These are phyloP conservation scores for Ophiothrix spiculata DNA, from an alignment of 35 echinoderm and acorn worm genomes.

Conservation along the genomic window DNA sequence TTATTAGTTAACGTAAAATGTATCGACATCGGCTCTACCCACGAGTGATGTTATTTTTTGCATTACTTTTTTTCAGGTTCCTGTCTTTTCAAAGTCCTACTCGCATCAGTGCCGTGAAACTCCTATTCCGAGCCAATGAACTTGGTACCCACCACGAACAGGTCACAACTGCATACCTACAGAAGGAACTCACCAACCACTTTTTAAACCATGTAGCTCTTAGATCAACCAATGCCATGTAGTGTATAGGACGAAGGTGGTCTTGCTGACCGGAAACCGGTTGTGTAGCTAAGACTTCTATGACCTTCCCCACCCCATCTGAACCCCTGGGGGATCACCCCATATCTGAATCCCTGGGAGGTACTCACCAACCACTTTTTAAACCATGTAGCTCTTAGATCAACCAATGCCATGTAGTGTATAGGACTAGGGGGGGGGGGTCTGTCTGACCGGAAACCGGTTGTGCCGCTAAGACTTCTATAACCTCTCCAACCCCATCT, in stretches of 20 bases:
- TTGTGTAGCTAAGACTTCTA: slow-evolving; percentile 56
- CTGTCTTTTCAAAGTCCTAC: background rate
- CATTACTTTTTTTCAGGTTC: background rate
- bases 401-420: slow-evolving; percentile 69
- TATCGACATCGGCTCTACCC: background rate
- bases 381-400: slow-evolving; percentile 93
- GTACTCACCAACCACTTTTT: slow-evolving; percentile 97
- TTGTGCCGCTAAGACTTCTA: slow-evolving; percentile 56
- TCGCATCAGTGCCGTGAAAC: too few relatives aligned
- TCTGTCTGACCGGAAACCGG: slow-evolving; percentile 29
- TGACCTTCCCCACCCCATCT: too few relatives aligned
- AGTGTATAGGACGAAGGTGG: slow-evolving; percentile 62
- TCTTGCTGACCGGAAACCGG: slow-evolving; percentile 28
- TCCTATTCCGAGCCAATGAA: too few relatives aligned
- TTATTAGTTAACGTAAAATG: background rate
- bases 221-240: slow-evolving; percentile 73
- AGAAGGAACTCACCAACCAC: slow-evolving; percentile 96
- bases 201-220: slow-evolving; percentile 94
- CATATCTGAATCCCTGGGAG: too few relatives aligned
- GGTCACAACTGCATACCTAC: background rate
- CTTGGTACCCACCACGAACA: too few relatives aligned
- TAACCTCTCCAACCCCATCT: too few relatives aligned
- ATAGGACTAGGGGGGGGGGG: slow-evolving; percentile 42
- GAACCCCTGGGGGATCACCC: too few relatives aligned
- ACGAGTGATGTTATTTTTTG: background rate